These are phyloP conservation scores for Ctenosaura bakeri DNA, from an alignment of 2,797 vertebrate genomes.

Conservation along the genomic window DNA sequence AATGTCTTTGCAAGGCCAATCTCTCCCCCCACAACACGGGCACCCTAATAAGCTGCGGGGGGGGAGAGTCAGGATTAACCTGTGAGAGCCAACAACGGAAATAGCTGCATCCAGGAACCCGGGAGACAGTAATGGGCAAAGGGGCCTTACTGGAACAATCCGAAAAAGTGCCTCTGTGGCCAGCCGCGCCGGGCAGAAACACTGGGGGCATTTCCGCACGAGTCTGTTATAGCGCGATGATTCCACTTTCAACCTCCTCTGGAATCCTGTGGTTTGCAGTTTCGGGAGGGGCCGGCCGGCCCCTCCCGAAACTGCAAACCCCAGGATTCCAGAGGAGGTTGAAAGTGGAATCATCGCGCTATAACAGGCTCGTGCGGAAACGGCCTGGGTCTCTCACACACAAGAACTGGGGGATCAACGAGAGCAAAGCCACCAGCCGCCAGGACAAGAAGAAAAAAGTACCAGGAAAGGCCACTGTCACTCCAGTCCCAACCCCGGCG, in stretches of 20 bases:
- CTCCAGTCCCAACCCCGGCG: background rate
- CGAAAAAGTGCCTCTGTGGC: background rate
- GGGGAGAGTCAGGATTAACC: background rate
- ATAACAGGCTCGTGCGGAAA: too few relatives aligned
- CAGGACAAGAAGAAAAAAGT: background rate
- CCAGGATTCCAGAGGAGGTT: too few relatives aligned
- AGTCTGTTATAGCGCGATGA: too few relatives aligned
- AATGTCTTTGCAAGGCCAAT: slow-evolving; percentile 24
- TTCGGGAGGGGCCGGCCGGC: too few relatives aligned
- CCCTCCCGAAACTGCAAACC: too few relatives aligned
- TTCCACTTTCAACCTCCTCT: too few relatives aligned
- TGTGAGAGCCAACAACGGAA: slow-evolving; percentile 8
- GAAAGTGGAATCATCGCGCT: too few relatives aligned
- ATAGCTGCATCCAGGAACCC: background rate
- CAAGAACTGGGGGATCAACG: background rate
- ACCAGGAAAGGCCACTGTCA: background rate
- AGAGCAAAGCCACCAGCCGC: too few relatives aligned
- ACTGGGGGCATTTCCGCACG: too few relatives aligned
- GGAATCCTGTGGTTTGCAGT: too few relatives aligned
- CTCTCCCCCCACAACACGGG: slow-evolving; percentile 2
- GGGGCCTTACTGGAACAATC: background rate
- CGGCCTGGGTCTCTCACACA: too few relatives aligned
- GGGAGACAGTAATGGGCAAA: background rate
- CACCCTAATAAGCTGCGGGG: background rate
- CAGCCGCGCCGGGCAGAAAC: background rate